A percentile compares a stretch with the other conserved stretches of the same genome.
These are phyloP conservation scores for Drosophila micromelanica DNA, from an alignment of 1,140 invertebrate genomes.

Conservation along the genomic window DNA sequence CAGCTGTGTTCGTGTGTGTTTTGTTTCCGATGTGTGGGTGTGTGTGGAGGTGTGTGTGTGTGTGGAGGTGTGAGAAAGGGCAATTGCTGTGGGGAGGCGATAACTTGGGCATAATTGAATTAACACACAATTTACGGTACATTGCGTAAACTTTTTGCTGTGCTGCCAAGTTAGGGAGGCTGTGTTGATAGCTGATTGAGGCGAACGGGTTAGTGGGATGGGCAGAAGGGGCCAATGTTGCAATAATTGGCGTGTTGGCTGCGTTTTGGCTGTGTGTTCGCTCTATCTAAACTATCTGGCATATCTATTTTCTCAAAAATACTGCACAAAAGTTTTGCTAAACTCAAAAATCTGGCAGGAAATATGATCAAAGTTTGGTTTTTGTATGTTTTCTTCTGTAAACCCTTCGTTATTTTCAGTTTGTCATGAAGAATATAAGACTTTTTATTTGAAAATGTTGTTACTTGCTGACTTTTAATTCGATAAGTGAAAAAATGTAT, in stretches of 20 bases:
- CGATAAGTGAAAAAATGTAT: too few relatives aligned
- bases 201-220: not conserved
- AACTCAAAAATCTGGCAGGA: conserved; percentile 43
- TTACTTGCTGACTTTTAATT: too few relatives aligned
- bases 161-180: conserved; percentile 20
- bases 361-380: conserved; percentile 31
- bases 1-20: conserved; percentile 31
- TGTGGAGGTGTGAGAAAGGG: conserved; percentile 2
- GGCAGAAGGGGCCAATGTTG: not conserved
- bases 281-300: not conserved
- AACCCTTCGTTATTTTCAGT: not conserved
- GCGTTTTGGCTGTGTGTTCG: conserved; percentile 6
- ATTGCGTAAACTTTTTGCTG: conserved; percentile 75
- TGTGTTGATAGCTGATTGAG: conserved; percentile 11
- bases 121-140: conserved; percentile 81
- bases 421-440: too few relatives aligned
- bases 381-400: conserved; percentile 7
- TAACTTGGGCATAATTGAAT: conserved; percentile 72
- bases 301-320: conserved; percentile 25
- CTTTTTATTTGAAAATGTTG: too few relatives aligned
- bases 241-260: conserved; percentile 42
- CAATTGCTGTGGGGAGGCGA: conserved; percentile 34
- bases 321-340: conserved; percentile 31
- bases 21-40: not conserved
- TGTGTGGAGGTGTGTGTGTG: conserved; percentile 8